Conservation (phyloP, 2,888 invertebrate species). For the Pheosia tremula region DNA sequence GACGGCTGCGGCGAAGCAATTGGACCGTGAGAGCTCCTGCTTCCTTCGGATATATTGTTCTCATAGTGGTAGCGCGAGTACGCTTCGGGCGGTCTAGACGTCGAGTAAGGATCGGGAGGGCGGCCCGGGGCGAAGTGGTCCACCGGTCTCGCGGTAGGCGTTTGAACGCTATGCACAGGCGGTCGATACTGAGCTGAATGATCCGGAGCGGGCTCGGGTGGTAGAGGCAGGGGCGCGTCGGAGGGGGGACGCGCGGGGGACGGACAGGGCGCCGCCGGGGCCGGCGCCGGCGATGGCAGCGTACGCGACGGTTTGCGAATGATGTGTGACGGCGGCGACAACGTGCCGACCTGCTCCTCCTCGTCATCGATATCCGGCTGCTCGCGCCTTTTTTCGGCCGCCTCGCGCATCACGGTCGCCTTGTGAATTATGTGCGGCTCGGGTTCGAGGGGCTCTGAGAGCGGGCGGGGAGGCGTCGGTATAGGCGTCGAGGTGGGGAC, state of each 20-base stretch:
- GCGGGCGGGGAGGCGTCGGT: slow-evolving; percentile 73
- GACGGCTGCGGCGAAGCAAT: slow-evolving; percentile 69
- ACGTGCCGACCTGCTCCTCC: slow-evolving; percentile 65
- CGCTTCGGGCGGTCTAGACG: slow-evolving; percentile 69
- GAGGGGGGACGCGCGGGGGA: slow-evolving; percentile 73
- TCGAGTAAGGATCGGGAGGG: slow-evolving; percentile 71
- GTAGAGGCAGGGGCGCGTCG: slow-evolving; percentile 52
- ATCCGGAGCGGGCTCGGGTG: slow-evolving; percentile 59
- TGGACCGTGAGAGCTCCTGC: slow-evolving; percentile 61
- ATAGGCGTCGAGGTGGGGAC: slow-evolving; percentile 56
- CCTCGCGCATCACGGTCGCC: slow-evolving; percentile 82
- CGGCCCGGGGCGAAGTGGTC: slow-evolving; percentile 70
- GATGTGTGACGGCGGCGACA: slow-evolving; percentile 80
- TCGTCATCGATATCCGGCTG: slow-evolving; percentile 76
- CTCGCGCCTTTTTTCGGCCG: slow-evolving; percentile 76
- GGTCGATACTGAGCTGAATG: slow-evolving; percentile 57
- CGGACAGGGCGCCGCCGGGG: slow-evolving; percentile 62
- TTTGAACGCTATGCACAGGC: slow-evolving; percentile 63
- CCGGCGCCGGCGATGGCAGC: slow-evolving; percentile 71
- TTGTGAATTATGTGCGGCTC: slow-evolving; percentile 83
- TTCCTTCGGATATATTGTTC: slow-evolving; percentile 54
- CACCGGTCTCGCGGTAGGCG: slow-evolving; percentile 64
- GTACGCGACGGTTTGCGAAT: slow-evolving; percentile 73
- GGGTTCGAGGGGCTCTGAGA: slow-evolving; percentile 78
- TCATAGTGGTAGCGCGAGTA: slow-evolving; percentile 73